Evolutionary conservation across 1,140 invertebrate species (phyloP).

Genomic region (Calliphora vicina): DNA sequence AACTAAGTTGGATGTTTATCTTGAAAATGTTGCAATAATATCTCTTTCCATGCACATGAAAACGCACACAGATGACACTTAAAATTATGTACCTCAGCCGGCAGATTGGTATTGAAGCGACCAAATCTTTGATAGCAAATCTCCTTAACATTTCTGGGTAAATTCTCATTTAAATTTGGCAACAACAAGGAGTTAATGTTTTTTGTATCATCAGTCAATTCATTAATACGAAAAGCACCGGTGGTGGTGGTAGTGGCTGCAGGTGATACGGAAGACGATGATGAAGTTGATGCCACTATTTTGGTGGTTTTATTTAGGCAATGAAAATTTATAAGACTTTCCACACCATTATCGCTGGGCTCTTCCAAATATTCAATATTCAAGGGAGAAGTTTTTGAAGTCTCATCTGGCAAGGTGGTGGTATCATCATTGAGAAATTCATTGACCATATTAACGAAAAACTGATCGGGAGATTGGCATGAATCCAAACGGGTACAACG

Average conservation of each 20-base stretch:
- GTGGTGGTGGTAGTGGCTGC: neutral
- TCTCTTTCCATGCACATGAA: constrained; percentile 37
- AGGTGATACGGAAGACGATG: neutral
- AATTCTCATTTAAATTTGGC: neutral
- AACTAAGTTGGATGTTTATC: constrained; percentile 39
- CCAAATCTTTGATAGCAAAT: constrained; percentile 43
- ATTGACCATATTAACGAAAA: constrained; percentile 15
- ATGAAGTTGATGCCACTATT: neutral
- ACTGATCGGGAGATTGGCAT: constrained; percentile 15
- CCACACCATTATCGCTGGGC: neutral
- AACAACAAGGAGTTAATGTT: neutral
- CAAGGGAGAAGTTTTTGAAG: neutral
- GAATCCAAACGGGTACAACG: neutral
- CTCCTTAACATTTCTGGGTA: constrained; percentile 10
- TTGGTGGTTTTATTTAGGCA: neutral
- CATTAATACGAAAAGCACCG: neutral
- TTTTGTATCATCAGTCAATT: neutral
- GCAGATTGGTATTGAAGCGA: constrained; percentile 35
- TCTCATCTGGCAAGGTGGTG: neutral
- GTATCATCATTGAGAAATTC: constrained; percentile 24
- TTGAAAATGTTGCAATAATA: constrained; percentile 40
- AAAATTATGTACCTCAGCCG: constrained; percentile 34
- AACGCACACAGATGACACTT: constrained; percentile 45
- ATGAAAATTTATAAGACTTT: constrained; percentile 4
- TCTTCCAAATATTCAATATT: neutral